Evolutionary conservation across 2,888 invertebrate species (phyloP).

Genomic region (Tetragonula carbonaria): DNA sequence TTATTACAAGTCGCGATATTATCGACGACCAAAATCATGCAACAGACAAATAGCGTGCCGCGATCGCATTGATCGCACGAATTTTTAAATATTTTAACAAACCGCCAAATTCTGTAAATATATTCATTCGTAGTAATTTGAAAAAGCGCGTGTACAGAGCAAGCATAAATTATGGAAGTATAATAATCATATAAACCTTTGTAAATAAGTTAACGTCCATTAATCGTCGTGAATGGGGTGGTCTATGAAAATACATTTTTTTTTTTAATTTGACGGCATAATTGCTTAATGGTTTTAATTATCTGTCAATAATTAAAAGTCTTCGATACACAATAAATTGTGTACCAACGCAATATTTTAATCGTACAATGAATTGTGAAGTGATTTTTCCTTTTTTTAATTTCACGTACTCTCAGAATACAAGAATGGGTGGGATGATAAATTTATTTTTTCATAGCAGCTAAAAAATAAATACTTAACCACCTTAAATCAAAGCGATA

Average conservation of each 20-base stretch:
- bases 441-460: constrained; percentile 36
- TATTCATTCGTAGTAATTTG: constrained; percentile 70
- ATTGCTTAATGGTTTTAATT: constrained; percentile 46
- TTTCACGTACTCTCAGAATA: constrained; percentile 44
- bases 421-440: constrained; percentile 29
- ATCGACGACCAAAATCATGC: constrained; percentile 51
- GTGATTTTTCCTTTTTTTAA: constrained; percentile 21
- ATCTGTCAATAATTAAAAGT: constrained; percentile 22
- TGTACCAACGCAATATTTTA: constrained; percentile 35
- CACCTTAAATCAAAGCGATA: constrained; percentile 52
- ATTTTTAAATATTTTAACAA: constrained; percentile 69
- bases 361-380: constrained; percentile 30
- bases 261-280: constrained; percentile 48
- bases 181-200: constrained; percentile 64
- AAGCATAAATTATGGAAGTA: constrained; percentile 77
- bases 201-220: constrained; percentile 69
- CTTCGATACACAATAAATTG: constrained; percentile 12
- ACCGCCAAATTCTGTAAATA: constrained; percentile 74
- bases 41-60: constrained; percentile 46
- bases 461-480: constrained; percentile 29
- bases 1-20: constrained; percentile 50
- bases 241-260: constrained; percentile 51
- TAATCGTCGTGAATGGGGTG: constrained; percentile 63
- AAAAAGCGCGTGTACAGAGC: constrained; percentile 76
- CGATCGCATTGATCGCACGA: constrained; percentile 50